Percentiles rank a stretch among this genome's conserved stretches.
phyloP scores from a whole-genome alignment of 2,113 vertebrate genomes.

The Ardeotis arabs region DNA sequence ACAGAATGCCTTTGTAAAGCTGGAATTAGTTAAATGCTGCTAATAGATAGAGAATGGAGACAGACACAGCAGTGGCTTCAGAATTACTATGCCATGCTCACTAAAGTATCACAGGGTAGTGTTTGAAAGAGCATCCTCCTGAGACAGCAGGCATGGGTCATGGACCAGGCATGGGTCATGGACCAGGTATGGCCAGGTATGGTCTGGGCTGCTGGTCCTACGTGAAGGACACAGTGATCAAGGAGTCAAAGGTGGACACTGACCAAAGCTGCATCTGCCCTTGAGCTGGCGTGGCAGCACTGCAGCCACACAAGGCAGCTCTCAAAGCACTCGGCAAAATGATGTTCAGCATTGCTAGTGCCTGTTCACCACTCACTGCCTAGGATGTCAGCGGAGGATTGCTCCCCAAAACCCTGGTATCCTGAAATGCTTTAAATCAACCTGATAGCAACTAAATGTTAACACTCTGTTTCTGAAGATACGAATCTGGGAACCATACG shows the following conservation, averaged over 20 bases:
- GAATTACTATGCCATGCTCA: neutral
- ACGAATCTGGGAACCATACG: rapidly evolving
- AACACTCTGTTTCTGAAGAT: neutral
- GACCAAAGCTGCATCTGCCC: neutral
- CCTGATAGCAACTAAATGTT: neutral
- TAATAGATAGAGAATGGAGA: neutral
- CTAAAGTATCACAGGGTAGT: neutral
- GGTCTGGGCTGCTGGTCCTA: neutral
- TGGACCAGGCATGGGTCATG: neutral
- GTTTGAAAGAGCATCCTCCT: neutral
- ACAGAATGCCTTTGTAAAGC: neutral
- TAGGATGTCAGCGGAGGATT: neutral
- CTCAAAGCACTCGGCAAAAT: neutral
- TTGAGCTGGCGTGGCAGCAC: neutral
- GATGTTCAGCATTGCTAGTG: neutral
- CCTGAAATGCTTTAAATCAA: neutral
- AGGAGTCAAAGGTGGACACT: neutral
- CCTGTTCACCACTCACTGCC: neutral
- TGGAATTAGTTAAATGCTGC: neutral
- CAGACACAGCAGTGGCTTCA: neutral
- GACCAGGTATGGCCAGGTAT: neutral
- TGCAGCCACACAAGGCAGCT: neutral
- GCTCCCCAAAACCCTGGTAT: neutral
- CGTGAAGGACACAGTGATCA: rapidly evolving
- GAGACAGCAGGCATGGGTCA: neutral